Base-by-base conservation (phyloP, 2,113 vertebrate genomes). In the Engraulis encrasicolus region DNA sequence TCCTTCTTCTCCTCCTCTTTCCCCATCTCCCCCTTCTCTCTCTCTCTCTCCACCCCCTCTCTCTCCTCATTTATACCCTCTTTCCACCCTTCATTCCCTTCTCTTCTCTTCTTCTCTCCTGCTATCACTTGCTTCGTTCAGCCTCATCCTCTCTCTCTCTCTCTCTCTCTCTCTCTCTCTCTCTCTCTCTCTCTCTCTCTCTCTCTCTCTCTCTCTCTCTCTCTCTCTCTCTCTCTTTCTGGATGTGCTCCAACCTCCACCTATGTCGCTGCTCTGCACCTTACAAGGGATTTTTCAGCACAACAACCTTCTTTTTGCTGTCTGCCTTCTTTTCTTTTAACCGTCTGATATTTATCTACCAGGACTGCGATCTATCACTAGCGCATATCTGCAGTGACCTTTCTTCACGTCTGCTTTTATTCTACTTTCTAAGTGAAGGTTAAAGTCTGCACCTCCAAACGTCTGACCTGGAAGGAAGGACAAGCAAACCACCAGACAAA, bases 11-110 rank as follows among this genome's bases (percentile, higher is more conserved):
- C 74, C 84, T 19, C 61, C 58, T 48, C 81, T 50, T 78, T 49
- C 34, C 36, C 50, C 36, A 19, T 79, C 85, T 85, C 81, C 19
- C 54, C 58, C 48, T 85, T 84, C 79, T 9, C 40, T 9, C 40
- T 45, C 40, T 45, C 9, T 3, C 40, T 45, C 9, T 45, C 58
- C 87, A 85, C 83, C 83, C 84, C 58, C 84, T 27, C 34, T 77
- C 40, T 87, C 84, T 85, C 84, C n/a, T n/a, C n/a, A n/a, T n/a
- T n/a, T n/a, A n/a, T n/a, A n/a, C 74, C 80, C 81, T 82, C 52
- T 52, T 86, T 84, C 82, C 82, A 83, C 83, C 36, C 50, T 52
- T 66, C 45, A 52, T 80, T 31, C 80, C 50, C 85, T 84, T 86
- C 86, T 81, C 78, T 66, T 78, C 74, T 48, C 37, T 83, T 54